Evolutionary conservation across 2,113 vertebrate genomes (phyloP).

Genomic region (Trematocara stigmaticum): DNA sequence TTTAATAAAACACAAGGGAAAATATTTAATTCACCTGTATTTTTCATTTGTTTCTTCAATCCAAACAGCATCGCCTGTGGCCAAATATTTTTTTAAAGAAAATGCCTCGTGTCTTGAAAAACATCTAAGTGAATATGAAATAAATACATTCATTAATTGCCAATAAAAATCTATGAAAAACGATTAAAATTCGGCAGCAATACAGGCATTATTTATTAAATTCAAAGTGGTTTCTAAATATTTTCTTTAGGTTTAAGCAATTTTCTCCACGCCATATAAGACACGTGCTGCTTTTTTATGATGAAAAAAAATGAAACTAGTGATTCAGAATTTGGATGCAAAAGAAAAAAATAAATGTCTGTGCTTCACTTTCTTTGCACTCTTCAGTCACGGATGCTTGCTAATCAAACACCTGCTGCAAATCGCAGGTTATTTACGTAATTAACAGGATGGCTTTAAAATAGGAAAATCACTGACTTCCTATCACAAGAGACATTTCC

Average conservation of each 20-base stretch:
- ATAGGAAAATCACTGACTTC: not conserved
- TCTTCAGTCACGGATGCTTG: not conserved
- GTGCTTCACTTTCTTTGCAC: not conserved
- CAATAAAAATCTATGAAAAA: not conserved
- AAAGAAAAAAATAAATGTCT: not conserved
- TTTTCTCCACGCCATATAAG: not conserved
- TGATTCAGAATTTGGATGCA: not conserved
- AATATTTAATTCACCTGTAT: not conserved
- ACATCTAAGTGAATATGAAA: not conserved
- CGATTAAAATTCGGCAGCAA: not conserved
- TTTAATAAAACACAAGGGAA: not conserved
- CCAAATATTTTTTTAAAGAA: not conserved
- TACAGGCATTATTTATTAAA: not conserved
- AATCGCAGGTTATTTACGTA: not conserved
- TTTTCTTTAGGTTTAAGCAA: not conserved
- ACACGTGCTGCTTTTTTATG: constrained; percentile 3
- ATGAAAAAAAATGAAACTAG: not conserved
- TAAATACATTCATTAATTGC: not conserved
- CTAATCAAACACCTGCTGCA: constrained; percentile 33
- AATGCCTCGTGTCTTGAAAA: not conserved
- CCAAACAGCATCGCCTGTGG: not conserved
- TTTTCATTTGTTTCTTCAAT: not conserved
- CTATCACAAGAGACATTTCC: not conserved
- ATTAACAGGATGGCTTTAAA: not conserved
- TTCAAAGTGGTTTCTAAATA: not conserved